Evolutionary conservation across 2,797 vertebrate genomes (phyloP), one percentile per base, ranked within the genome.

Genomic region (Telmatherina bonti): DNA sequence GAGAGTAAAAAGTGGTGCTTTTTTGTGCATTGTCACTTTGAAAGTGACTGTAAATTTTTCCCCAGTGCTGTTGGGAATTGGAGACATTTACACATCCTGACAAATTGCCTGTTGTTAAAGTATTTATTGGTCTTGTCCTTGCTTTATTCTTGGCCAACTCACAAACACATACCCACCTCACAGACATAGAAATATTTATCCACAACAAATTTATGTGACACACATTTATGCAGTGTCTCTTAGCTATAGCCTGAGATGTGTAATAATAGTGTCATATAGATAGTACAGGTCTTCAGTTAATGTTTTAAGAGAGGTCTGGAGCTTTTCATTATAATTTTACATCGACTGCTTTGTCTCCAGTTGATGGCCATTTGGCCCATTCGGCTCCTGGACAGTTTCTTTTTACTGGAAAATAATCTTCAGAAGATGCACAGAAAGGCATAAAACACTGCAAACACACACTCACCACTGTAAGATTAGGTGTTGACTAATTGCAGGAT

Each of bases 11-110:
- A 94, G n/a, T 96, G 93, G 93, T 95, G 92, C 93, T 95, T 95
- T 96, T 97, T 95, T 96, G 96, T 95, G 95, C 95, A 95, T 93
- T 96, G 95, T 95, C 95, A 96, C 96, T 95, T 97, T 94, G 95
- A 91, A 93, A 95, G 95, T 92, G 95, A 95, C 94, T 95, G 95
- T 97, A 96, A 97, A 98, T 97, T 96, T 94, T 93, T 89, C 85
- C 82, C 90, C 92, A 89, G 94, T 92, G 94, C 95, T 96, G 95
- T 94, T 94, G 91, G 90, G 94, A 96, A 92, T 94, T 93, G 93
- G 92, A 95, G 94, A 94, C 95, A 96, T 96, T 96, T 96, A 95
- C 85, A 85, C 89, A 81, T 89, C 78, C 85, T 93, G 93, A 94
- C 93, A 94, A 94, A 94, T 91, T 91, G 93, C 90, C 74, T 78